A percentile compares a stretch with the other conserved stretches of the same genome.
These are phyloP conservation scores for Sinodicranocentrus sp. DNA, from an alignment of 2,888 invertebrate species.

Conservation along the genomic window DNA sequence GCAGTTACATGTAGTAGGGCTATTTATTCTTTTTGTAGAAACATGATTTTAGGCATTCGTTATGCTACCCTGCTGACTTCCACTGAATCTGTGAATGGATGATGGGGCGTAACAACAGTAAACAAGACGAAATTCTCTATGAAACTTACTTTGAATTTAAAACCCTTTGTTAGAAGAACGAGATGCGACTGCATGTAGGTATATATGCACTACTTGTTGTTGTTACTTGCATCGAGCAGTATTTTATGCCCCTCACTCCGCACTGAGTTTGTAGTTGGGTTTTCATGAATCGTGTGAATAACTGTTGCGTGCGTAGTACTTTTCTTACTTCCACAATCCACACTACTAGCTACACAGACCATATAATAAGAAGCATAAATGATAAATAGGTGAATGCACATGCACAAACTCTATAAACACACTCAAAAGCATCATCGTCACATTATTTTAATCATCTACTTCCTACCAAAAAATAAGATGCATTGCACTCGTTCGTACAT, in stretches of 20 bases:
- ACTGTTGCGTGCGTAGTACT: too few species aligned
- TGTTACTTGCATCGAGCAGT: too few species aligned
- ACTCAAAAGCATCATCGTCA: constrained; percentile 18
- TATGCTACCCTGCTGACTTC: constrained; percentile 29
- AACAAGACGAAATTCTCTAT: constrained; percentile 28
- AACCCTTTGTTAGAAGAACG: not conserved
- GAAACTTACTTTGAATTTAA: constrained; percentile 3
- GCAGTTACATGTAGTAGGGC: constrained; percentile 13
- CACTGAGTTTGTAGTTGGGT: too few species aligned
- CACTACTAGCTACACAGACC: not conserved
- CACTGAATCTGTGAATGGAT: constrained; percentile 37
- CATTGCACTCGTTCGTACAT: too few species aligned
- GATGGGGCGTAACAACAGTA: constrained; percentile 41
- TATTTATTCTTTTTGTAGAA: constrained; percentile 19
- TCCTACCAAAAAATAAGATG: constrained; percentile 27
- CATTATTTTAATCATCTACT: constrained; percentile 48
- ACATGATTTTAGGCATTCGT: constrained; percentile 27
- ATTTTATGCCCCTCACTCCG: too few species aligned
- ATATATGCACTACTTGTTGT: too few species aligned
- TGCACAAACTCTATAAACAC: not conserved
- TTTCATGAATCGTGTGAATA: too few species aligned
- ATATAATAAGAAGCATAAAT: constrained; percentile 1
- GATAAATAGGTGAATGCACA: constrained; percentile 22
- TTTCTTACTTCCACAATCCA: too few species aligned
- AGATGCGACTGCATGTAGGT: too few species aligned